Conservation (phyloP, 2,113 vertebrate genomes). For the Sturnira hondurensis region DNA sequence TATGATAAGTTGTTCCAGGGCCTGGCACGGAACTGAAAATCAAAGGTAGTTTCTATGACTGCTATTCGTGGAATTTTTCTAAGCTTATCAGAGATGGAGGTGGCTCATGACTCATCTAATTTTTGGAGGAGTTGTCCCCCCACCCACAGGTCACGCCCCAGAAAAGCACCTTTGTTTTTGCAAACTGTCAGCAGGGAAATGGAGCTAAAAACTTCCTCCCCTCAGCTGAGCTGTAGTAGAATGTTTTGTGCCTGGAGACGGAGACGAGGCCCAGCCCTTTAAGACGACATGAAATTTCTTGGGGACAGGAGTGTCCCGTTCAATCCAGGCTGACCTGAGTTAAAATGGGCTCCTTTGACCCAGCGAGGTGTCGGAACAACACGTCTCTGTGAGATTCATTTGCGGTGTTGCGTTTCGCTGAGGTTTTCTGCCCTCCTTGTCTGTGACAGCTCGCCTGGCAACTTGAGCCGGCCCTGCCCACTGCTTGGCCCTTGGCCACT, state of each 20-base stretch:
- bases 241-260: background rate
- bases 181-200: background rate
- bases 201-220: background rate
- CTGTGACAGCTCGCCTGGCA: conserved; percentile 16
- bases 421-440: conserved; percentile 19
- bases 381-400: background rate
- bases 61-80: background rate
- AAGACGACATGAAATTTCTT: background rate
- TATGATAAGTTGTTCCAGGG: background rate
- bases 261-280: background rate
- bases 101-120: background rate
- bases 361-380: background rate
- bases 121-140: background rate
- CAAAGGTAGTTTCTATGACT: background rate
- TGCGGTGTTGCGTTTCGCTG: background rate
- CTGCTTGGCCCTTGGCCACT: background rate
- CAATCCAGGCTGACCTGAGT: background rate
- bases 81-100: background rate
- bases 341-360: background rate
- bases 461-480: conserved; percentile 21
- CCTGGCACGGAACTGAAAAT: background rate
- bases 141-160: background rate
- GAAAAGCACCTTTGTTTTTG: background rate
- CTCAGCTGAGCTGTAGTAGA: background rate
- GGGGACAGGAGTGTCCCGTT: background rate